A percentile compares a stretch with the other conserved stretches of the same genome.
phyloP scores from a whole-genome alignment of 2,888 invertebrate genomes.

The Drosophila basisetae region DNA sequence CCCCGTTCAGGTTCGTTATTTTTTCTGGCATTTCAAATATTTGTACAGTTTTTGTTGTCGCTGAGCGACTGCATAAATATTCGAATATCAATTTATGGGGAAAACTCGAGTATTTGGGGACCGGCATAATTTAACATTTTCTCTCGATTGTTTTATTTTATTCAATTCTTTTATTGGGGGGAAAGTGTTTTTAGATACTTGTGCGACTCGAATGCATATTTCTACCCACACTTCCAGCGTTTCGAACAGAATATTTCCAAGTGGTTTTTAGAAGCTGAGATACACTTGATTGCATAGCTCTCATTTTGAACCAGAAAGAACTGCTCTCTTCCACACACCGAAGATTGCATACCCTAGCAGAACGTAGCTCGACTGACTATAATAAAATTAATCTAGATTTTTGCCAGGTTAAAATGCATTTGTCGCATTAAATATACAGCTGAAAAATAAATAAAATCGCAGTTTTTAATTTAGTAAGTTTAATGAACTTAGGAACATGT shows the following conservation, averaged over 20 bases:
- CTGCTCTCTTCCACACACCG: background rate
- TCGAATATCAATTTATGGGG: conserved; percentile 75
- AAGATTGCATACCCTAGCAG: background rate
- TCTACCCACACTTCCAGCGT: conserved; percentile 8
- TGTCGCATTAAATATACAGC: background rate
- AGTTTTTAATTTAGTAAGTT: background rate
- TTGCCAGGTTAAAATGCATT: background rate
- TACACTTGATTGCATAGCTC: background rate
- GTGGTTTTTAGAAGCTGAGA: conserved; percentile 6
- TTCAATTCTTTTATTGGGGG: conserved; percentile 29
- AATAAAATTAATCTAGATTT: background rate
- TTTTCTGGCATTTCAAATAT: conserved; percentile 51
- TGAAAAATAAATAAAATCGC: background rate
- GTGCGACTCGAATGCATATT: background rate
- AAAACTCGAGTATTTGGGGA: conserved; percentile 45
- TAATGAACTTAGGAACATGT: background rate
- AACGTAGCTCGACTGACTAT: background rate
- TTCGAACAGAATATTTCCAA: conserved; percentile 19
- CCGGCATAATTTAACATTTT: conserved; percentile 58
- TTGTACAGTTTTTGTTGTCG: conserved; percentile 47
- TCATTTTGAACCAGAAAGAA: background rate
- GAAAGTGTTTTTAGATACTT: conserved; percentile 58
- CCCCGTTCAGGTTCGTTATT: conserved; percentile 1
- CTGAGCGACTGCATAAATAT: conserved; percentile 53
- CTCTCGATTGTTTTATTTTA: conserved; percentile 15